phyloP scores from a whole-genome alignment of 1,140 invertebrate species.

The Tetramorium parvispinum region DNA sequence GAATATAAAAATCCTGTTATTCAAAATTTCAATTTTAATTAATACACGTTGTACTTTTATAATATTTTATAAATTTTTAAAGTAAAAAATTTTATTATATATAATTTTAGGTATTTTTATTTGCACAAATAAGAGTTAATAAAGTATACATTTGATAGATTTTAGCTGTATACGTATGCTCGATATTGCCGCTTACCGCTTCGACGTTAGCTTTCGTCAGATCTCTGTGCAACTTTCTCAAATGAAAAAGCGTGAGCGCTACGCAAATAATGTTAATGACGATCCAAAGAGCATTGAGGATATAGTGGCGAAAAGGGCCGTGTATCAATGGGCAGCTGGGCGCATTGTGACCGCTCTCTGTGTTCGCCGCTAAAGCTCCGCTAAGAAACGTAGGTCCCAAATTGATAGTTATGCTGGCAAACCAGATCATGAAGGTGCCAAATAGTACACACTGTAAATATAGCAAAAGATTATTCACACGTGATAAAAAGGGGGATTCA shows the following conservation, averaged over 20 bases:
- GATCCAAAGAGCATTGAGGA: conserved; percentile 96
- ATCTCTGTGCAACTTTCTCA: conserved; percentile 93
- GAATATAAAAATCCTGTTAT: background rate
- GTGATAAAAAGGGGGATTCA: no score
- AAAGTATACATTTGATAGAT: background rate
- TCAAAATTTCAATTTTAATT: background rate
- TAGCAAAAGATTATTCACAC: conserved; percentile 43
- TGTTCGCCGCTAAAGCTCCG: conserved; percentile 93
- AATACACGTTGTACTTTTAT: no score
- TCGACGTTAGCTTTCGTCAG: conserved; percentile 91
- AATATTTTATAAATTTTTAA: background rate
- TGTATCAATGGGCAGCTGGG: conserved; percentile 93
- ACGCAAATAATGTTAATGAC: conserved; percentile 95
- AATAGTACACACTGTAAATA: conserved; percentile 94
- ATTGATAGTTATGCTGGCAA: conserved; percentile 95
- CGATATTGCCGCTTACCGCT: conserved; percentile 83
- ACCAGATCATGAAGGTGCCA: conserved; percentile 97
- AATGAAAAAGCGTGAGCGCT: conserved; percentile 93
- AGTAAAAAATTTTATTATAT: background rate
- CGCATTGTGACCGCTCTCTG: conserved; percentile 90
- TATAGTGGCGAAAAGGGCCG: conserved; percentile 93
- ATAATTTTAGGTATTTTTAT: background rate
- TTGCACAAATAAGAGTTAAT: background rate
- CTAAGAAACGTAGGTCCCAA: conserved; percentile 95
- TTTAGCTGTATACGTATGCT: background rate